A percentile compares a stretch with the other conserved stretches of the same genome.
Evolutionary conservation across 2,797 vertebrate species (phyloP).

Genomic region (Pangasius macronema): DNA sequence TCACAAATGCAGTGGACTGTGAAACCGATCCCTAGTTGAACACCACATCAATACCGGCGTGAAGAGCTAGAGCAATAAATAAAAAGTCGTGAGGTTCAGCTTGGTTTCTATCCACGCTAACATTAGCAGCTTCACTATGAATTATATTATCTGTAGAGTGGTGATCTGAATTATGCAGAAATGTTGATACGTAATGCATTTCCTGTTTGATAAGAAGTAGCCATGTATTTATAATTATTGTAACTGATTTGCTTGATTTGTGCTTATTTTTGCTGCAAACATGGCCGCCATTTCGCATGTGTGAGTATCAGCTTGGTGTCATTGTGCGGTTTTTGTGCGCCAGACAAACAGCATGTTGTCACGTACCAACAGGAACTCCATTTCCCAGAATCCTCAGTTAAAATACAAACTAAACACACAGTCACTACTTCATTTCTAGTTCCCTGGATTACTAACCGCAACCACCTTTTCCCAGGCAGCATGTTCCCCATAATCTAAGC

Average conservation of each 20-base stretch:
- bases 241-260: slow-evolving; percentile 93
- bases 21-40: too few species aligned
- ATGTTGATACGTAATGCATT: neutral
- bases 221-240: slow-evolving; percentile 63
- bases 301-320: slow-evolving; percentile 79
- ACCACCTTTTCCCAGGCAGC: neutral
- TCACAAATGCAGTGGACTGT: too few species aligned
- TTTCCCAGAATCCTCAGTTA: neutral
- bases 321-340: neutral
- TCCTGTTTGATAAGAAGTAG: neutral
- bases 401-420: neutral
- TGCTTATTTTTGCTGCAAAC: slow-evolving; percentile 86
- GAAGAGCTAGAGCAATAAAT: too few species aligned
- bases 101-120: neutral
- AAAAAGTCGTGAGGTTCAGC: neutral
- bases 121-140: neutral
- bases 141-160: too few species aligned
- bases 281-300: slow-evolving; percentile 81
- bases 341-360: neutral
- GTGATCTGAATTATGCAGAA: neutral
- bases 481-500: neutral
- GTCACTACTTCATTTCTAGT: neutral
- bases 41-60: too few species aligned
- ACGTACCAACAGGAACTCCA: neutral
- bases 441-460: neutral